These are phyloP conservation scores for Penaeus japonicus DNA, from an alignment of 1,140 invertebrate species.

Conservation along the genomic window DNA sequence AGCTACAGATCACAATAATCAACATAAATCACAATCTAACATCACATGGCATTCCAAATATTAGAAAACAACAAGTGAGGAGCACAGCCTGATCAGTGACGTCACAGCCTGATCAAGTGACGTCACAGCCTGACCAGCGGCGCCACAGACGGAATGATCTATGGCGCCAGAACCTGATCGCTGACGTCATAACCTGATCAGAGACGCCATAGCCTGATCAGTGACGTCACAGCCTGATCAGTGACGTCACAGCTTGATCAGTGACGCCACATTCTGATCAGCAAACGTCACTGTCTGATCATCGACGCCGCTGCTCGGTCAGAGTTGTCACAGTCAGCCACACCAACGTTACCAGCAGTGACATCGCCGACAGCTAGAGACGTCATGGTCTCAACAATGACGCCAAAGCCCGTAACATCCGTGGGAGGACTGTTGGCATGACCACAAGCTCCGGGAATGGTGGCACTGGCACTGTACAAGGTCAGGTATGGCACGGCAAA, in stretches of 20 bases:
- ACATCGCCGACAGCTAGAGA: too few species aligned
- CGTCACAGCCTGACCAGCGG: constrained; percentile 20
- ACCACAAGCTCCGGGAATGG: constrained; percentile 9
- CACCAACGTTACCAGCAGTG: too few species aligned
- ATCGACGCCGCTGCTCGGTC: too few species aligned
- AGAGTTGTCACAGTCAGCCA: too few species aligned
- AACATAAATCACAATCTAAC: constrained; percentile 48
- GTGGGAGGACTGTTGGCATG: too few species aligned
- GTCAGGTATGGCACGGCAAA: constrained; percentile 43
- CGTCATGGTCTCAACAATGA: too few species aligned
- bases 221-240: not conserved
- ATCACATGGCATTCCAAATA: constrained; percentile 46
- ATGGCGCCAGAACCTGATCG: constrained; percentile 10
- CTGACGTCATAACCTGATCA: not conserved
- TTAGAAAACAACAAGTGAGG: constrained; percentile 52
- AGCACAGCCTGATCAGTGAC: constrained; percentile 52
- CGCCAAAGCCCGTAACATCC: too few species aligned
- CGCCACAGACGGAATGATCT: not conserved
- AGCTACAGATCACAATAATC: constrained; percentile 46
- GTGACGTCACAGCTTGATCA: not conserved
- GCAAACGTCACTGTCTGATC: too few species aligned
- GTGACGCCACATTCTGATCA: not conserved
- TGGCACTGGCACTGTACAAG: constrained; percentile 44
- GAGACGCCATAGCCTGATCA: not conserved
- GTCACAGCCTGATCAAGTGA: constrained; percentile 37